Base-by-base conservation (phyloP, 2,888 invertebrate species). In the Dyspetes luteomarginatus region DNA sequence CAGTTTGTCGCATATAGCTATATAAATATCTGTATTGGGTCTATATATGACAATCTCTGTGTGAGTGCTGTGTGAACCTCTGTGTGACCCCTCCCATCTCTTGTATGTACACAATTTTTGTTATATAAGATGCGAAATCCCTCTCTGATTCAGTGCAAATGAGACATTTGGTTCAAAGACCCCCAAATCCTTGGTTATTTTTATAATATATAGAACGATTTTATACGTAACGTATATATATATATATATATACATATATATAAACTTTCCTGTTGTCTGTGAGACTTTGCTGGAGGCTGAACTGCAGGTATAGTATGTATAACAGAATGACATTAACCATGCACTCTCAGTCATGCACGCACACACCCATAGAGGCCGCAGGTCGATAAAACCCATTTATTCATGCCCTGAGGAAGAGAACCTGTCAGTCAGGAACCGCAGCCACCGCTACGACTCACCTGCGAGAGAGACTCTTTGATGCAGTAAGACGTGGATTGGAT, bases 361-460 rank as follows among this genome's bases (percentile, higher is more conserved):
- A 41, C 36, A 22, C 36, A 41, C 15, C 22, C 36, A 28, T 12
- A 17, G 55, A 9, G 65, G 3, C 17, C 41, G 41, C 56, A 58
- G 81, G 58, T 81, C 81, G 81, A 81, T 81, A 78, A 81, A 81
- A 81, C 77, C 74, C 73, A 81, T 78, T 81, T 81, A 81, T 81
- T 81, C 78, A 81, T 81, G 74, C 74, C 77, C 52, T 36, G 68
- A 73, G 69, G 73, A 77, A 77, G 77, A 77, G 77, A 81, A 81
- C 77, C 81, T 81, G 81, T 69, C 77, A 81, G 77, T 78, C 74
- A 74, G 77, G 77, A 56, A 73, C 73, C 81, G 77, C 77, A 64
- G 62, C 68, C 73, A 64, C 80, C 64, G 52, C 68, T 36, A 48
- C 64, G 56, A 64, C 43, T 67, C 73, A 71, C 45, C 69, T 58